Evolutionary conservation across 2,888 invertebrate genomes (phyloP).

Genomic region (Epirrita christyi): DNA sequence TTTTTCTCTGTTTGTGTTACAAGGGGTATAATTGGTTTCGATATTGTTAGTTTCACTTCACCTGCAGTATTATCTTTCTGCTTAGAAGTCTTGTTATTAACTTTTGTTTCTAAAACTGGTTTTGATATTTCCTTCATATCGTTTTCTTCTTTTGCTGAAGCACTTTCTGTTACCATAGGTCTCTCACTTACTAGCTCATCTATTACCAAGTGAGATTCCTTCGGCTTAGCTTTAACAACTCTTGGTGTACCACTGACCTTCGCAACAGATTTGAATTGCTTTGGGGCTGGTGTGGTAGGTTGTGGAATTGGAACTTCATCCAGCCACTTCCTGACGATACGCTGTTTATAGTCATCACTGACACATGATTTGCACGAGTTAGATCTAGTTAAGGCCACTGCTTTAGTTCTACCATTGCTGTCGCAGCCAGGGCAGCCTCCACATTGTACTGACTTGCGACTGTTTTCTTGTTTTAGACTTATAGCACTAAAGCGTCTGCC

Average conservation of each 20-base stretch:
- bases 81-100: conserved; percentile 19
- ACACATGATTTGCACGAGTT: conserved; percentile 85
- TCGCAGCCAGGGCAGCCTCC: conserved; percentile 89
- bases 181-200: conserved; percentile 47
- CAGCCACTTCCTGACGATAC: conserved; percentile 91
- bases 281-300: conserved; percentile 42
- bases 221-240: conserved; percentile 59
- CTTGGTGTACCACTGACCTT: conserved; percentile 75
- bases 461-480: conserved; percentile 86
- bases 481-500: conserved; percentile 84
- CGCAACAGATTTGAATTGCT: conserved; percentile 66
- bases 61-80: conserved; percentile 5
- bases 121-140: conserved; percentile 27
- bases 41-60: conserved; percentile 27
- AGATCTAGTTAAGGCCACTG: conserved; percentile 66
- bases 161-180: conserved; percentile 38
- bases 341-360: conserved; percentile 88
- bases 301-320: conserved; percentile 86
- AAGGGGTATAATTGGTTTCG: conserved; percentile 28
- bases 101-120: conserved; percentile 11
- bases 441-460: conserved; percentile 83
- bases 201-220: conserved; percentile 46
- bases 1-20: conserved; percentile 52
- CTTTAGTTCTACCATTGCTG: conserved; percentile 59
- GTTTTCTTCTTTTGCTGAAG: conserved; percentile 37